These are phyloP conservation scores for Tamias sibiricus DNA, from an alignment of 2,113 vertebrate genomes.

Conservation along the genomic window DNA sequence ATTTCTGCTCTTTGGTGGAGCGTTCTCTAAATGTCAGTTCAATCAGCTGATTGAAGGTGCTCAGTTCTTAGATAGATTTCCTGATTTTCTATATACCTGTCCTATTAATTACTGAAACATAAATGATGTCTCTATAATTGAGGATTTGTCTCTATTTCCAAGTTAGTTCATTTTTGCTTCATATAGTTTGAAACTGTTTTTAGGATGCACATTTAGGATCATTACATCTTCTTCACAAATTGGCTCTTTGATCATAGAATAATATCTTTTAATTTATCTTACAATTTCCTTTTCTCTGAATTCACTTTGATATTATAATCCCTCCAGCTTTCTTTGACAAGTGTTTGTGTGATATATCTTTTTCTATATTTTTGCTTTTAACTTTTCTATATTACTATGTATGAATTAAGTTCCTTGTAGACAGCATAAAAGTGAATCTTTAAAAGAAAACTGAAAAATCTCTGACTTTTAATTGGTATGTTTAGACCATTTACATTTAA, in stretches of 20 bases:
- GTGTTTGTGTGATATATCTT: neutral
- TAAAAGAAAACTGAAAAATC: neutral
- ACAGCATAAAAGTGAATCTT: neutral
- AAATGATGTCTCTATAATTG: neutral
- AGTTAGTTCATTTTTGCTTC: neutral
- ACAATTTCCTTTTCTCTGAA: neutral
- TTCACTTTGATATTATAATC: neutral
- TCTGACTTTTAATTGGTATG: neutral
- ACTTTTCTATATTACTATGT: neutral
- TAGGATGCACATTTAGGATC: too few relatives aligned
- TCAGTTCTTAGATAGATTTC: neutral
- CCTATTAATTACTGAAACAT: neutral
- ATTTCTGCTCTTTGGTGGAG: neutral
- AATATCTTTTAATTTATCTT: neutral
- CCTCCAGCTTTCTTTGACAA: neutral
- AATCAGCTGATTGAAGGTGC: too few relatives aligned
- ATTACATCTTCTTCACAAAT: neutral
- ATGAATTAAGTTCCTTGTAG: neutral
- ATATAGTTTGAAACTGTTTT: neutral
- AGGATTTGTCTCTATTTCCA: neutral
- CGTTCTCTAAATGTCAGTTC: neutral
- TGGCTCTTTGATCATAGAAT: neutral
- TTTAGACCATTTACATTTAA: neutral
- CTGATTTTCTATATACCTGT: neutral
- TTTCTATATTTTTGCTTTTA: neutral